Evolutionary conservation across 2,113 vertebrate species (phyloP).

Genomic region (Acanthisitta chloris): DNA sequence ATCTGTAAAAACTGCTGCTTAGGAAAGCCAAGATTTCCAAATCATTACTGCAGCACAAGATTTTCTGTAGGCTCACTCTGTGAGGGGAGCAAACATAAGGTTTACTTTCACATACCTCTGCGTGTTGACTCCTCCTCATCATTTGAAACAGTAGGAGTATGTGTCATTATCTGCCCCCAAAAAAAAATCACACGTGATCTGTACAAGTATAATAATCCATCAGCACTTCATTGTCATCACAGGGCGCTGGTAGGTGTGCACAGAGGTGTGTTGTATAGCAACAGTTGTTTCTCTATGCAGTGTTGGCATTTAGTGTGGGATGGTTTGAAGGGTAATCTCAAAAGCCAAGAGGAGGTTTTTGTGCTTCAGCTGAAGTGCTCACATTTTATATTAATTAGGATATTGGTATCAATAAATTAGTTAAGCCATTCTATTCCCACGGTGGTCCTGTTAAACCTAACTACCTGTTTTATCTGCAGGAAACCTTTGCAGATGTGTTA

Average conservation of each 20-base stretch:
- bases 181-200: slow-evolving; percentile 18
- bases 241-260: slow-evolving; percentile 51
- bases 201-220: slow-evolving; percentile 45
- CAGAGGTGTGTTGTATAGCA: slow-evolving; percentile 7
- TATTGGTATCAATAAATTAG: neutral
- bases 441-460: neutral
- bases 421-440: neutral
- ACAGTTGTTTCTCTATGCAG: neutral
- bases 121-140: slow-evolving; percentile 39
- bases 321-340: slow-evolving; percentile 24
- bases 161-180: slow-evolving; percentile 64
- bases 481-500: neutral
- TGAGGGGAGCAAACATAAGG: slow-evolving; percentile 19
- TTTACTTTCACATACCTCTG: slow-evolving; percentile 46
- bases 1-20: neutral
- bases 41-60: neutral
- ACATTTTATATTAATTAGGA: neutral
- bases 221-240: slow-evolving; percentile 62
- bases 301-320: neutral
- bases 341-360: neutral
- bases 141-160: slow-evolving; percentile 64
- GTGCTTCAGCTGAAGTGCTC: neutral
- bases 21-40: neutral
- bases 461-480: neutral
- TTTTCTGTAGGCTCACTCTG: neutral